Evolutionary conservation across 2,888 invertebrate genomes (phyloP).

Genomic region (Orchesella flavescens): DNA sequence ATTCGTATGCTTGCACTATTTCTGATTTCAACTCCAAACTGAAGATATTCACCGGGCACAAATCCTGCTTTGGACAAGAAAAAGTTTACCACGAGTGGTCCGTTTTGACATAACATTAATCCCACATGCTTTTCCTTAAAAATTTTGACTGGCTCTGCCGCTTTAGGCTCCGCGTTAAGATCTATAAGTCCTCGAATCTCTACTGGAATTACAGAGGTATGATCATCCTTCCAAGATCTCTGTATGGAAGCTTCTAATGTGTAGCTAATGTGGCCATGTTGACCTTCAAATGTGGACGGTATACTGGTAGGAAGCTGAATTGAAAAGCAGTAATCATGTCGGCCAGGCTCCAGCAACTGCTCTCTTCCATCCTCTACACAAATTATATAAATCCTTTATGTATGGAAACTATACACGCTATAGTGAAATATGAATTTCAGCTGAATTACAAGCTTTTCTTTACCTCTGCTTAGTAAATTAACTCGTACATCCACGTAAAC

Average conservation of each 20-base stretch:
- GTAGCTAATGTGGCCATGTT: slow-evolving; percentile 71
- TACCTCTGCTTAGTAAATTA: slow-evolving; percentile 48
- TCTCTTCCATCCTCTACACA: slow-evolving; percentile 57
- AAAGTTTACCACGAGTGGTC: slow-evolving; percentile 73
- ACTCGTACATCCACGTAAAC: slow-evolving; percentile 35
- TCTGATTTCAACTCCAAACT: slow-evolving; percentile 72
- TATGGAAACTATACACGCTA: too few species aligned
- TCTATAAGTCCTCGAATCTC: slow-evolving; percentile 72
- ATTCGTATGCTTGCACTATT: slow-evolving; percentile 69
- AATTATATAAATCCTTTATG: neutral
- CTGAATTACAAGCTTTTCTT: too few species aligned
- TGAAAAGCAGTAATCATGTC: slow-evolving; percentile 57
- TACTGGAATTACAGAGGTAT: slow-evolving; percentile 71
- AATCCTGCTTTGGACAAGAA: slow-evolving; percentile 72
- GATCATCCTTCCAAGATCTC: slow-evolving; percentile 70
- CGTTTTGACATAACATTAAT: slow-evolving; percentile 73
- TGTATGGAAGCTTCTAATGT: slow-evolving; percentile 73
- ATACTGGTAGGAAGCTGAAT: slow-evolving; percentile 51
- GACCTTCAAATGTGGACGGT: slow-evolving; percentile 59
- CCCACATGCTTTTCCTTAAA: slow-evolving; percentile 73
- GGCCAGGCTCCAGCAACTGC: slow-evolving; percentile 51
- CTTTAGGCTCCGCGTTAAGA: slow-evolving; percentile 73
- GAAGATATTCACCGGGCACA: slow-evolving; percentile 73
- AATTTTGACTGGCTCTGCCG: slow-evolving; percentile 71
- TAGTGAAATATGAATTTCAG: too few species aligned